Percentiles rank a stretch among this genome's conserved stretches.
Conservation (phyloP, 2,888 invertebrate genomes). For the Patella ulyssiponensis region DNA sequence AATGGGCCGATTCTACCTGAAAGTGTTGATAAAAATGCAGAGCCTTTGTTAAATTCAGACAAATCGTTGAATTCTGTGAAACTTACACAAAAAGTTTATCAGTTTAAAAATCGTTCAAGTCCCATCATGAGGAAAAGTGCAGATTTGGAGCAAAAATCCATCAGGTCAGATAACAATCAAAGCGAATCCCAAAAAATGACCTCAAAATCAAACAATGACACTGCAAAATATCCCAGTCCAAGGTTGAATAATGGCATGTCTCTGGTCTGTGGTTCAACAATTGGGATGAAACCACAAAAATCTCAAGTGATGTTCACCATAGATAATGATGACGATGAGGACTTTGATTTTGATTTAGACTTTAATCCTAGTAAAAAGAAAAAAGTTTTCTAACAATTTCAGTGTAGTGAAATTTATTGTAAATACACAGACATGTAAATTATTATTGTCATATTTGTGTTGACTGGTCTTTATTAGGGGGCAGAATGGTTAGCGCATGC, state of each 20-base stretch:
- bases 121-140: not conserved
- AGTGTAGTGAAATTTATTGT: too few relatives aligned
- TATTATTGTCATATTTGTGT: too few relatives aligned
- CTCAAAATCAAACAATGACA: not conserved
- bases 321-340: conserved; percentile 42
- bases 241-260: not conserved
- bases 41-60: too few relatives aligned
- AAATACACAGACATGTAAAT: too few relatives aligned
- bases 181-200: not conserved
- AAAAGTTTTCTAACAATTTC: not conserved
- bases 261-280: not conserved
- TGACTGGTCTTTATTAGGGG: too few relatives aligned
- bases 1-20: not conserved
- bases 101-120: too few relatives aligned
- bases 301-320: conserved; percentile 35
- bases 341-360: conserved; percentile 47
- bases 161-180: not conserved
- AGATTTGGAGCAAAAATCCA: not conserved
- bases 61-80: too few relatives aligned
- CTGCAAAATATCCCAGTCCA: not conserved
- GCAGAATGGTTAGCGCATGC: too few relatives aligned
- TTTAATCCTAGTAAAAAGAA: conserved; percentile 20
- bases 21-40: not conserved
- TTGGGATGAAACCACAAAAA: conserved; percentile 33
- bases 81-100: too few relatives aligned